Base-by-base conservation (phyloP, 2,888 invertebrate genomes). In the Eupithecia pulchellata region DNA sequence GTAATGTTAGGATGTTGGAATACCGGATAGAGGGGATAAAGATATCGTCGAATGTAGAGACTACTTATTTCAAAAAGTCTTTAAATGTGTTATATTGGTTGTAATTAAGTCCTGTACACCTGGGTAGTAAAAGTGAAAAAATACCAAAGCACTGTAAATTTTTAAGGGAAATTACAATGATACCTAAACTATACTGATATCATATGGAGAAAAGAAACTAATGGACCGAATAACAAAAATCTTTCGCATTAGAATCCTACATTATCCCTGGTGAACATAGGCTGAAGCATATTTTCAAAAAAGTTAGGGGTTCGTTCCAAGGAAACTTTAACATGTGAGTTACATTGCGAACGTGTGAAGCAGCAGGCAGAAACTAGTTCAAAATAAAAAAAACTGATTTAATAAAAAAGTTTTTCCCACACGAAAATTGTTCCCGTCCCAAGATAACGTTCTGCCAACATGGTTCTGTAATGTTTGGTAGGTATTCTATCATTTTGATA, bases 401-500 rank as follows among this genome's bases (percentile, higher is more conserved):
- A 64, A 61, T 39, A 58, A 68, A 65, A 72, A 74, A 57, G 60
- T 67, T 36, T 58, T 58, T 76, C 77, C 73, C 74, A 78, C 68
- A 70, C 70, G 66, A 78, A 73, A 64, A 72, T 68, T 57, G 66
- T 64, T 63, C 36, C 71, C 66, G 61, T 62, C 66, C 36, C 55
- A 61, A 61, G 77, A 78, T 78, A 77, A 69, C 68, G 60, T 71
- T 69, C 64, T 66, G 69, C 69, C 72, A 76, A 72, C 74, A 77
- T 72, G 67, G 69, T 77, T 58, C 74, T 72, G 69, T 76, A 30
- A 30, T 20, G 20, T 47, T 20, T 17, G 75, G 74, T 77, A 82
- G 80, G 79, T 78, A 78, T 83, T 86, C 84, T 88, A 86, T 88
- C 86, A 84, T 83, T 83, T 81, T 88, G 90, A 90, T 91, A 91